Conservation (phyloP, 2,888 invertebrate species). For the Sthenelais limicola region DNA sequence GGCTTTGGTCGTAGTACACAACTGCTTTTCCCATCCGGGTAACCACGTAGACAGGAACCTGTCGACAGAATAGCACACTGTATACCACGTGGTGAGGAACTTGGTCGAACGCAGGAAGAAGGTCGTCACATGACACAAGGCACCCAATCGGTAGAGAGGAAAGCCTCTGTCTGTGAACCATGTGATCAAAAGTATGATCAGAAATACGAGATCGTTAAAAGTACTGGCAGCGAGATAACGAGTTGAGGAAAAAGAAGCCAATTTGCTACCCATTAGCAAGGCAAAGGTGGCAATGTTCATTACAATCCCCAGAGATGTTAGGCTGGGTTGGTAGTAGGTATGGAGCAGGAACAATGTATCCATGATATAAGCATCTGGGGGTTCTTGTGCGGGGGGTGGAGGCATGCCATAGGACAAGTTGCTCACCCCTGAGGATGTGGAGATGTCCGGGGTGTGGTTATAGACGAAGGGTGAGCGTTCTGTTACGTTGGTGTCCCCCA, state of each 20-base stretch:
- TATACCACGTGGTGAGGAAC: slow-evolving; percentile 25
- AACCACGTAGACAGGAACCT: slow-evolving; percentile 16
- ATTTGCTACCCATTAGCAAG: background rate
- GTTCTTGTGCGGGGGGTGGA: too few species aligned
- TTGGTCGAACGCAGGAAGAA: background rate
- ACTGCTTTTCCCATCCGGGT: background rate
- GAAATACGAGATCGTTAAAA: slow-evolving; percentile 9
- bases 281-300: background rate
- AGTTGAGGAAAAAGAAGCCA: background rate
- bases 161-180: slow-evolving; percentile 15
- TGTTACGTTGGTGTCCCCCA: too few species aligned
- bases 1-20: slow-evolving; percentile 13
- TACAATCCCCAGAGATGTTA: slow-evolving; percentile 9
- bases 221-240: slow-evolving; percentile 20
- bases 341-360: slow-evolving; percentile 28
- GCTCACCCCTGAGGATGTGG: too few species aligned
- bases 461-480: too few species aligned
- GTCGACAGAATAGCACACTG: slow-evolving; percentile 13
- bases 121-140: slow-evolving; percentile 14
- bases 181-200: background rate
- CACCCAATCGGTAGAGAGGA: background rate
- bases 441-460: too few species aligned
- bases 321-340: slow-evolving; percentile 2
- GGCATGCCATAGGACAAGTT: too few species aligned
- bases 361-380: too few species aligned